Evolutionary conservation across 2,797 vertebrate species (phyloP).

Genomic region (Aviceda cuculoides): DNA sequence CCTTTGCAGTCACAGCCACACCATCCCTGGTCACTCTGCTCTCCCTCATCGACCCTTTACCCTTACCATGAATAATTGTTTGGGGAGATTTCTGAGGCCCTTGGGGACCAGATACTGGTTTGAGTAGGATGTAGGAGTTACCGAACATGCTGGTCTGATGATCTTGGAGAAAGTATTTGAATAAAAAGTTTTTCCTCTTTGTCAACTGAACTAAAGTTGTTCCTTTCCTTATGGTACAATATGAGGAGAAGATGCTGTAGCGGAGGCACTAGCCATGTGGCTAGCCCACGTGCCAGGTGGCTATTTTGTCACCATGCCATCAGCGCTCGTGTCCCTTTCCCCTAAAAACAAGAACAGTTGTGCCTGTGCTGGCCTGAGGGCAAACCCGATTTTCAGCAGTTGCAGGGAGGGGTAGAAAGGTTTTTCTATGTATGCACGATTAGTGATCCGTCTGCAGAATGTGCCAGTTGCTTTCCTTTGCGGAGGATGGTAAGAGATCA

Average conservation of each 20-base stretch:
- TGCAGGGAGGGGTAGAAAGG: background rate
- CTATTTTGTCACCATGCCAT: background rate
- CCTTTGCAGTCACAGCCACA: background rate
- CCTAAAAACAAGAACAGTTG: background rate
- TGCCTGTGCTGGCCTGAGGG: background rate
- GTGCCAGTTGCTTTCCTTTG: conserved; percentile 47
- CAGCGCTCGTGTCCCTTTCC: background rate
- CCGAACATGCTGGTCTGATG: background rate
- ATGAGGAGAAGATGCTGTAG: background rate
- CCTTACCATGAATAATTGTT: background rate
- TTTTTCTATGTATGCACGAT: background rate
- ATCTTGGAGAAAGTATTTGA: background rate
- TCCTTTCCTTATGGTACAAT: conserved; percentile 1
- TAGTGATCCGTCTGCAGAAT: conserved; percentile 19
- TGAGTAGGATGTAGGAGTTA: background rate
- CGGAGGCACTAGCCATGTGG: background rate
- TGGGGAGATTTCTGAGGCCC: background rate
- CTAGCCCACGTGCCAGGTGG: conserved; percentile 1
- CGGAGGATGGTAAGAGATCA: conserved; percentile 58
- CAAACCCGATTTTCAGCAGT: background rate
- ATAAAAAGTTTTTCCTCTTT: background rate
- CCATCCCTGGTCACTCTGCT: background rate
- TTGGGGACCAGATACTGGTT: background rate
- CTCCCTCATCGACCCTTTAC: background rate
- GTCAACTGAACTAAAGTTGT: background rate